A percentile compares a stretch with the other conserved stretches of the same genome.
These are phyloP conservation scores for Psittacula derbiana DNA, from an alignment of 2,797 vertebrate genomes.

Conservation along the genomic window DNA sequence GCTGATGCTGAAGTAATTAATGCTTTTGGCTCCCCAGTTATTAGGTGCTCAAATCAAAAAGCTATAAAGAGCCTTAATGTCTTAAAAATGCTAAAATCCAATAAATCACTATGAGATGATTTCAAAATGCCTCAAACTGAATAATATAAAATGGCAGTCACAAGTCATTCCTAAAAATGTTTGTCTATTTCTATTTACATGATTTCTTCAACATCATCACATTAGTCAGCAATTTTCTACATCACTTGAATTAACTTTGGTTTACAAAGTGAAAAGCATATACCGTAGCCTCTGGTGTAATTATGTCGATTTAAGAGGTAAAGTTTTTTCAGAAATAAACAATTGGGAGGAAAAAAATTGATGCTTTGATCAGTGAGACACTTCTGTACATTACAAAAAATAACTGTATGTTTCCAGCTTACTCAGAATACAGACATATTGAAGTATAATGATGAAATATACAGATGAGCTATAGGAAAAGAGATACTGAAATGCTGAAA, in stretches of 20 bases:
- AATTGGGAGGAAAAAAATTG: neutral
- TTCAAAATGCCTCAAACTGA: neutral
- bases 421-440: neutral
- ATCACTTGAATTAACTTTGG: neutral
- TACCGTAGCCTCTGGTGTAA: neutral
- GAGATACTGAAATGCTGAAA: neutral
- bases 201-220: neutral
- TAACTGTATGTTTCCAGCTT: neutral
- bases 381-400: neutral
- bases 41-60: neutral
- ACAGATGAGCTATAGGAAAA: neutral
- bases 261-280: neutral
- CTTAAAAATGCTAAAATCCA: neutral
- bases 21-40: neutral
- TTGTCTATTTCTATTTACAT: neutral
- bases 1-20: neutral
- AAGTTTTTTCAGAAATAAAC: neutral
- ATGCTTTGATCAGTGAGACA: neutral
- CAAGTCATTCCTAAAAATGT: neutral
- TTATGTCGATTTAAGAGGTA: neutral
- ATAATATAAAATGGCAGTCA: neutral
- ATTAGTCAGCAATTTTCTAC: neutral
- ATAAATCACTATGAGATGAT: neutral
- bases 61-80: neutral
- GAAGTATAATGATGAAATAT: neutral